Conservation (phyloP, 30 jellyfish, hydroid and myxozoan species). For the Cassiopea andromeda region DNA sequence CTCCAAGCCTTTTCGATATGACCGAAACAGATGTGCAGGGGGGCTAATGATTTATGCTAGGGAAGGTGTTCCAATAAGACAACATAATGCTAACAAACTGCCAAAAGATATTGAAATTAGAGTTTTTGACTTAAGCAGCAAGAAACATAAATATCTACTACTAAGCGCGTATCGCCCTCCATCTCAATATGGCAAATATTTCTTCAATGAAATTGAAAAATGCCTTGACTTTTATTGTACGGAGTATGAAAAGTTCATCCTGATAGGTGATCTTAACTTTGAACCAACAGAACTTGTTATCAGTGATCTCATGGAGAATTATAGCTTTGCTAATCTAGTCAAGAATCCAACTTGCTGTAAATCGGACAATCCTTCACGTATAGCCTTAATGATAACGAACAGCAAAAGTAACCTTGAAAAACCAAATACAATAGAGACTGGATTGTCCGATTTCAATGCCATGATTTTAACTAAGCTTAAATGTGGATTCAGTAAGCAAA, state of each 20-base stretch:
- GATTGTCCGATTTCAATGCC: conserved; percentile 52
- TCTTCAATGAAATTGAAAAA: conserved; percentile 36
- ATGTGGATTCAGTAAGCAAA: conserved; percentile 37
- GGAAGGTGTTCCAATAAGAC: conserved; percentile 10
- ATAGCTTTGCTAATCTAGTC: neutral
- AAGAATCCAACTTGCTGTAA: conserved; percentile 56
- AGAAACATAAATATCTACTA: neutral
- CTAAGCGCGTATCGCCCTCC: conserved; percentile 19
- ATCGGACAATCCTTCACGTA: conserved; percentile 38
- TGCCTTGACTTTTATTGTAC: conserved; percentile 2
- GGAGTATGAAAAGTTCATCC: conserved; percentile 11
- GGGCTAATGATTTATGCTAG: conserved; percentile 26
- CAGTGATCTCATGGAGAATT: conserved; percentile 16
- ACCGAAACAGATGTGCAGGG: conserved; percentile 40
- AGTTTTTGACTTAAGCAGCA: neutral
- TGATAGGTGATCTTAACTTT: conserved; percentile 14
- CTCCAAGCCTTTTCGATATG: conserved; percentile 41
- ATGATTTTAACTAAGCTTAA: conserved; percentile 14
- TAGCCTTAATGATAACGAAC: conserved; percentile 51
- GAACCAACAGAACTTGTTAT: conserved; percentile 16
- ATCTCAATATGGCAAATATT: conserved; percentile 9
- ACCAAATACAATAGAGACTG: conserved; percentile 42
- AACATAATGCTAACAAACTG: conserved; percentile 1
- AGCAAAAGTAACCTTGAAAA: conserved; percentile 20
- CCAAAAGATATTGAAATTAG: conserved; percentile 3